Percentiles rank a stretch among this genome's conserved stretches.
Evolutionary conservation across 2,113 vertebrate species (phyloP).

Genomic region (Empidonax traillii): DNA sequence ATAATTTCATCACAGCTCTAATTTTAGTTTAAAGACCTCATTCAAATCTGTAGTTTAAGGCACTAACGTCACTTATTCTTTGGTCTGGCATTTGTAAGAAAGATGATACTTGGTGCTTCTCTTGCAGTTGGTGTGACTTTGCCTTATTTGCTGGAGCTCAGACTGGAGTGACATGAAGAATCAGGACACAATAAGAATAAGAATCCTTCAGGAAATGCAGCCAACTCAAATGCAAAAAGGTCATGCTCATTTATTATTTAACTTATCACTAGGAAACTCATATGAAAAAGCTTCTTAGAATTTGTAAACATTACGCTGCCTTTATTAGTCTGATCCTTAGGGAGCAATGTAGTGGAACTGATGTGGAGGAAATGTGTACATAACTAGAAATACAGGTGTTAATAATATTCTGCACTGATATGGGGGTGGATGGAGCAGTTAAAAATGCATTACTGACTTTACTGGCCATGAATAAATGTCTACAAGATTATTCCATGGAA

Average conservation of each 20-base stretch:
- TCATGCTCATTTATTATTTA: constrained; percentile 18
- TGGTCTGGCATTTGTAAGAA: background rate
- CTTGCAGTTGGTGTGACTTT: background rate
- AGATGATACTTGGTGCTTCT: background rate
- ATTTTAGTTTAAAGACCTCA: background rate
- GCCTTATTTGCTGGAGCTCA: background rate
- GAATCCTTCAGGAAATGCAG: background rate
- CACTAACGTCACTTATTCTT: background rate
- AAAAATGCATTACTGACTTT: background rate
- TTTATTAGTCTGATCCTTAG: background rate
- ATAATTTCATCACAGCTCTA: background rate
- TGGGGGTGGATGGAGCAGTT: background rate
- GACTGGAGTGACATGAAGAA: background rate
- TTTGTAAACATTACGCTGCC: background rate
- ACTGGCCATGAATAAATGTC: background rate
- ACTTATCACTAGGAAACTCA: background rate
- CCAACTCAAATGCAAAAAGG: background rate
- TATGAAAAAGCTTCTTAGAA: background rate
- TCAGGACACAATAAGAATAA: background rate
- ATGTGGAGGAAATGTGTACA: background rate
- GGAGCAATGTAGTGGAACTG: background rate
- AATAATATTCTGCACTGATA: background rate
- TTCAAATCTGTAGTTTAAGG: background rate
- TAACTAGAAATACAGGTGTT: background rate
- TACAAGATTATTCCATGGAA: background rate